Base-by-base conservation (phyloP, 2,888 invertebrate species). In the Odontocolon sp. region DNA sequence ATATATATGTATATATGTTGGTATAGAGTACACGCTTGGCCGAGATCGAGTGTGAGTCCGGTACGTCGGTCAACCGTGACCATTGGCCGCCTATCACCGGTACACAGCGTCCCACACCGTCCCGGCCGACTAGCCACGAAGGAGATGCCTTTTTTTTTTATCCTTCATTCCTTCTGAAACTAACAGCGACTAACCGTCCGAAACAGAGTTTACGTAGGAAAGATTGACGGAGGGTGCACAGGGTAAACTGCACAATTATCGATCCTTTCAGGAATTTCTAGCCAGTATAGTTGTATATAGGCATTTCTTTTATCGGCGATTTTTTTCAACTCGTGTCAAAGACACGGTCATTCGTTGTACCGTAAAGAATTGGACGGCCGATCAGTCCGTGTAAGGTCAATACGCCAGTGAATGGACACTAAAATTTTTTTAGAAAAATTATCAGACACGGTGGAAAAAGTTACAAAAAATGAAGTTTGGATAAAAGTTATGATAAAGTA, bases 41-140 rank as follows among this genome's bases (percentile, higher is more conserved):
- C 56, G 66, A 54, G 70, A 66, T 59, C 71, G 66, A 66, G 47
- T 71, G 67, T 56, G 66, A 77, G 76, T 72, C 69, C 73, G 70
- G 66, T 63, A 75, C 61, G 80, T 84, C 83, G 84, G 78, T 87
- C 87, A 85, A 85, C 83, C 88, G 83, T 87, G 84, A 88, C 86
- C 83, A 82, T 84, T 88, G 86, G 84, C 84, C 86, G 85, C 86
- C 85, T 86, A 87, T 87, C 86, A 79, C 85, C 68, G n/a, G n/a
- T n/a, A n/a, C n/a, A n/a, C n/a, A n/a, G 59, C 36, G 33, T 73
- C 80, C 38, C 77, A 78, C 72, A 23, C 72, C 68, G 73, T 77
- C 67, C 74, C 79, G 82, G 82, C 79, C 81, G 82, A 85, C 82
- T 83, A 85, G 81, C 80, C 84, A 80, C 80, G 84, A 85, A 82